A percentile compares a stretch with the other conserved stretches of the same genome.
These are phyloP conservation scores for Lutraria rhynchaena DNA, from an alignment of 1,140 invertebrate genomes.

Conservation along the genomic window DNA sequence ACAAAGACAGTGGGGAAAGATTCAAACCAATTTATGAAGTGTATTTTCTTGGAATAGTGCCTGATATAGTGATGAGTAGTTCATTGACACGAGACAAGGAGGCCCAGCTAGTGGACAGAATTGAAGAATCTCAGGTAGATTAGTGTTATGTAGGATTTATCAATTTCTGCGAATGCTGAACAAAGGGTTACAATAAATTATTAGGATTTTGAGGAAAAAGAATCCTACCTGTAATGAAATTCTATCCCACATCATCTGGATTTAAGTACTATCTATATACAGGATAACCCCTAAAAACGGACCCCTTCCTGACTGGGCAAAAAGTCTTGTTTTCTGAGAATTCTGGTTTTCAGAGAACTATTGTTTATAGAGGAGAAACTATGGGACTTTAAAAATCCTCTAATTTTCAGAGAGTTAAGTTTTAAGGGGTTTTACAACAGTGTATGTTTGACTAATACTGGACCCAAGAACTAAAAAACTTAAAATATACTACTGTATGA, in stretches of 20 bases:
- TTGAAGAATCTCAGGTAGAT: slow-evolving; percentile 53
- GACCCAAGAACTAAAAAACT: too few species aligned
- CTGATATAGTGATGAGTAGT: slow-evolving; percentile 51
- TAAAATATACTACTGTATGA: too few species aligned
- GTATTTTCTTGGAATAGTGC: slow-evolving; percentile 47
- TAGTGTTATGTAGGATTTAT: too few species aligned
- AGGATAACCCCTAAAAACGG: too few species aligned
- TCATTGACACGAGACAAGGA: slow-evolving; percentile 30
- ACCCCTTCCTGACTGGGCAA: too few species aligned
- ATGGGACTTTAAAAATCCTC: too few species aligned
- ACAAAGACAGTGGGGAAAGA: slow-evolving; percentile 22
- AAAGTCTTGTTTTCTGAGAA: too few species aligned
- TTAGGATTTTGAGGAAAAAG: neutral
- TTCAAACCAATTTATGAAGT: slow-evolving; percentile 43
- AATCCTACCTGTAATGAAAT: neutral
- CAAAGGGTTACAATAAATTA: neutral
- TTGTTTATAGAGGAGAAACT: too few species aligned
- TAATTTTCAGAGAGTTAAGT: too few species aligned
- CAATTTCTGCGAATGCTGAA: neutral
- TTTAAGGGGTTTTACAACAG: too few species aligned
- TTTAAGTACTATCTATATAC: neutral
- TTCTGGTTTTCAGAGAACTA: too few species aligned
- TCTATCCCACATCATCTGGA: neutral
- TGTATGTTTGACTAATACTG: too few species aligned
- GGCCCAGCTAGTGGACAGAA: slow-evolving; percentile 53